These are phyloP conservation scores for Cerceris rybyensis DNA, from an alignment of 2,888 invertebrate genomes.

Conservation along the genomic window DNA sequence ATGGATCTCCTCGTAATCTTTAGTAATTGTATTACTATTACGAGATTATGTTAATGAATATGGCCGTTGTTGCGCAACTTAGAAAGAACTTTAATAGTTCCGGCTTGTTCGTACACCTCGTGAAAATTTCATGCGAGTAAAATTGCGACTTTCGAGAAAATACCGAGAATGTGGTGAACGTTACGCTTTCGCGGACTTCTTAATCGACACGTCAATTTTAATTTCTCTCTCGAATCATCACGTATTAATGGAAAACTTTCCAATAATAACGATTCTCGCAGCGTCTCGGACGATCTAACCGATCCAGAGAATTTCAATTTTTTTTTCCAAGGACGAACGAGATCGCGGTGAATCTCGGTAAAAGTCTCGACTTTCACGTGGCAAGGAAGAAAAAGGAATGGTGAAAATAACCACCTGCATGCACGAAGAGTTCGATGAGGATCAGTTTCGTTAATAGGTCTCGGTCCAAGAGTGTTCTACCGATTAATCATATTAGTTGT, in stretches of 20 bases:
- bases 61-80: not conserved
- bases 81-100: not conserved
- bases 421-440: too few relatives aligned
- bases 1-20: slow-evolving; percentile 13
- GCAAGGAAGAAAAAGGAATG: too few relatives aligned
- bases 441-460: too few relatives aligned
- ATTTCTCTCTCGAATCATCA: not conserved
- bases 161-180: slow-evolving; percentile 8
- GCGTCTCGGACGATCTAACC: slow-evolving; percentile 45
- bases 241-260: slow-evolving; percentile 4
- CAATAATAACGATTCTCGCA: not conserved
- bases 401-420: too few relatives aligned
- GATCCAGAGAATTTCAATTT: slow-evolving; percentile 18
- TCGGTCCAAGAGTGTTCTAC: not conserved
- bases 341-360: not conserved
- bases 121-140: slow-evolving; percentile 8
- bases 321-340: not conserved
- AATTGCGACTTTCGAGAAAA: slow-evolving; percentile 23
- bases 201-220: slow-evolving; percentile 8
- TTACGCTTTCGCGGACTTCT: slow-evolving; percentile 37
- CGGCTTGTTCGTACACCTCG: slow-evolving; percentile 10
- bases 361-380: slow-evolving; percentile 39
- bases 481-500: slow-evolving; percentile 50
- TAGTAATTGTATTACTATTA: slow-evolving; percentile 19
- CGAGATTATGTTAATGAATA: not conserved